Evolutionary conservation across 2,888 invertebrate species (phyloP).

Genomic region (Eristalis tenax): DNA sequence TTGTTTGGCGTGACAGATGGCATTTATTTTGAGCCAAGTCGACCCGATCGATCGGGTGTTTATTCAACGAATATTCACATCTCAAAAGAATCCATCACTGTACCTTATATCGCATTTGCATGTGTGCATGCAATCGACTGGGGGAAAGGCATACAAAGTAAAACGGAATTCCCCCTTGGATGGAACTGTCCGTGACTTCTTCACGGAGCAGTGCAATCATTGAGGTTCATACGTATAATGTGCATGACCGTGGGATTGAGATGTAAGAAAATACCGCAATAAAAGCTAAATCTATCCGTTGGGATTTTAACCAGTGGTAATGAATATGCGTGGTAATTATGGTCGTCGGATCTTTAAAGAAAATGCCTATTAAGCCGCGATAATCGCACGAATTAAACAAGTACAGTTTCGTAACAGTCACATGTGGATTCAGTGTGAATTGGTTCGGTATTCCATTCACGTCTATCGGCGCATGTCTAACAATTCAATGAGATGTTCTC

Average conservation of each 20-base stretch:
- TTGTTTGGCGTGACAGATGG: neutral
- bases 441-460: neutral
- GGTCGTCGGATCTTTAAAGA: neutral
- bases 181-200: neutral
- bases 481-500: neutral
- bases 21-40: neutral
- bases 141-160: neutral
- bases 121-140: slow-evolving; percentile 10
- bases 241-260: slow-evolving; percentile 20
- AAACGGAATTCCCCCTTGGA: neutral
- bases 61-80: slow-evolving; percentile 2
- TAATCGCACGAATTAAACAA: neutral
- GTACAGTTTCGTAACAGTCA: neutral
- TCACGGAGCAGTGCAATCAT: neutral
- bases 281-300: neutral
- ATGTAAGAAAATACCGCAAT: slow-evolving; percentile 1
- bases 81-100: slow-evolving; percentile 4
- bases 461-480: neutral
- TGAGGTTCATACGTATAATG: neutral
- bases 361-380: neutral
- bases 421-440: neutral
- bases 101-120: slow-evolving; percentile 32
- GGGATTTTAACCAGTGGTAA: neutral
- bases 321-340: slow-evolving; percentile 13
- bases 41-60: neutral